These are phyloP conservation scores for Heliconius nattereri DNA, from an alignment of 1,140 invertebrate species.

Conservation along the genomic window DNA sequence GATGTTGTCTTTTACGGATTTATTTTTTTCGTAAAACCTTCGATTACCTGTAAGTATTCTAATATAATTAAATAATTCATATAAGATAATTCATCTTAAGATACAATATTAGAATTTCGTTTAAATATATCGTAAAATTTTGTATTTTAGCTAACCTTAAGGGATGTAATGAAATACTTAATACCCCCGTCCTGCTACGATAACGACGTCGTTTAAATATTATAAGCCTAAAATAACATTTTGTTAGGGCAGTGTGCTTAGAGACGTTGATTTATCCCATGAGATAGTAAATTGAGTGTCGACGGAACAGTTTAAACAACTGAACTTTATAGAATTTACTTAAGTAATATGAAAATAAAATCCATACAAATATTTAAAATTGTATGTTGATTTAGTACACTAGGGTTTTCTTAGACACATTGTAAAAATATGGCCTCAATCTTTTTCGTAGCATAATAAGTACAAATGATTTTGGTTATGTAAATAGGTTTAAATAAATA, in stretches of 20 bases:
- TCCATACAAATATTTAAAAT: background rate
- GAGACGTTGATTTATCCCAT: conserved; percentile 10
- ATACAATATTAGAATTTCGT: too few relatives aligned
- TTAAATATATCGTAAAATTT: background rate
- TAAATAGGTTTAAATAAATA: too few relatives aligned
- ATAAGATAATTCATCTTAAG: too few relatives aligned
- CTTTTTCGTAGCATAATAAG: too few relatives aligned
- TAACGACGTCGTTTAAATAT: background rate
- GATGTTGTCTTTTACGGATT: background rate
- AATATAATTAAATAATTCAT: too few relatives aligned
- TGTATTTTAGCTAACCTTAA: background rate
- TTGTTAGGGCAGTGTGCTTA: conserved; percentile 5
- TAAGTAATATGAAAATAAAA: background rate
- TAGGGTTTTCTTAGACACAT: too few relatives aligned
- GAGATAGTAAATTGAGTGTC: background rate
- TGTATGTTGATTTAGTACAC: too few relatives aligned
- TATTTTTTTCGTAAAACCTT: too few relatives aligned
- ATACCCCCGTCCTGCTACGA: background rate
- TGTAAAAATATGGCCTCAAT: too few relatives aligned
- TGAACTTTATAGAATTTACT: background rate
- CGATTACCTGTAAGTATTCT: too few relatives aligned
- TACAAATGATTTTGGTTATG: too few relatives aligned
- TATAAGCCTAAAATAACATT: conserved; percentile 9
- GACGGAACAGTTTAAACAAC: background rate
- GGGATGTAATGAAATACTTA: background rate